These are phyloP conservation scores for Poicephalus gulielmi DNA, from an alignment of 2,113 vertebrate species.

Conservation along the genomic window DNA sequence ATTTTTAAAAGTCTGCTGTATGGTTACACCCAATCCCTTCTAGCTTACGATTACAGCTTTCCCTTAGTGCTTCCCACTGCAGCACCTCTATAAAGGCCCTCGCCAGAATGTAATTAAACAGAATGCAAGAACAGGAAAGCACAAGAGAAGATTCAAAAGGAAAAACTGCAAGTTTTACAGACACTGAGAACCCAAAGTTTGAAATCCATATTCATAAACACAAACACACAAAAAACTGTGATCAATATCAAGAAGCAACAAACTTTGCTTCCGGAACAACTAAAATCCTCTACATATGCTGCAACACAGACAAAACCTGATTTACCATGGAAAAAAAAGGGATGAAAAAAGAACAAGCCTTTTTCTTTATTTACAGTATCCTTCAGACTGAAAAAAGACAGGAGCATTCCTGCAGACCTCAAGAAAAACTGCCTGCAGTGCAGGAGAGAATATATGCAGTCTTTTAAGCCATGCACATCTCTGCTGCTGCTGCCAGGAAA, in stretches of 20 bases:
- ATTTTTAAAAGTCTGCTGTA: not conserved
- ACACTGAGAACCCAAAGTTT: not conserved
- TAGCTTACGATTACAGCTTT: not conserved
- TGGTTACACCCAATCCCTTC: not conserved
- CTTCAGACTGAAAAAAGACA: not conserved
- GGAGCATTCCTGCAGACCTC: not conserved
- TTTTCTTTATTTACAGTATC: not conserved
- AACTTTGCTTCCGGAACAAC: not conserved
- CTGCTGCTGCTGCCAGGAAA: slow-evolving; percentile 8
- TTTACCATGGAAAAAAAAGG: not conserved
- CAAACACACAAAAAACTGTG: not conserved
- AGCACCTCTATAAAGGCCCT: slow-evolving; percentile 15
- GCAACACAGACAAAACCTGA: not conserved
- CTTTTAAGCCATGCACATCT: slow-evolving; percentile 2
- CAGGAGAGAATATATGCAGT: not conserved
- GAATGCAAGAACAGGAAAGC: not conserved
- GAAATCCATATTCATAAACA: not conserved
- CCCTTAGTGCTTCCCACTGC: not conserved
- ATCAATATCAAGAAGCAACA: not conserved
- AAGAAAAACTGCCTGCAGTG: not conserved
- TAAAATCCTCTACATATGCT: not conserved
- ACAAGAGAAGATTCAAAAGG: not conserved
- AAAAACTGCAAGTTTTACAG: not conserved
- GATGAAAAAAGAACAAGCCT: not conserved
- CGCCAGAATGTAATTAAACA: not conserved